These are phyloP conservation scores for Piprites chloris DNA, from an alignment of 2,113 vertebrate genomes.

Conservation along the genomic window DNA sequence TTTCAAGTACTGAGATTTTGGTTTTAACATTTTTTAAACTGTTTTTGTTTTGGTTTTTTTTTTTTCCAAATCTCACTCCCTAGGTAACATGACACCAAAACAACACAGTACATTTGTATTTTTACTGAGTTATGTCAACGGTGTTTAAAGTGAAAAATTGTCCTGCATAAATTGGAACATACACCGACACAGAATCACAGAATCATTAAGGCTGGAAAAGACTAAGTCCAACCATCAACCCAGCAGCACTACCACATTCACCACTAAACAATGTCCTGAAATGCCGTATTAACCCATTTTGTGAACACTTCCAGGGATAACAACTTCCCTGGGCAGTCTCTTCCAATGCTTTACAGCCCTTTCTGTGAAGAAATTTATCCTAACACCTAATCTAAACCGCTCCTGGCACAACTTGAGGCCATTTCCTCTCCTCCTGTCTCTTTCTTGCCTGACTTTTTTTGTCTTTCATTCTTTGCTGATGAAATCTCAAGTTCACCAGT, in stretches of 20 bases:
- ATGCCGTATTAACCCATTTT: too few relatives aligned
- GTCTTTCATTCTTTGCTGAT: not conserved
- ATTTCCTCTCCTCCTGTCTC: not conserved
- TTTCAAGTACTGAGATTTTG: not conserved
- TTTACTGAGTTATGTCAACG: not conserved
- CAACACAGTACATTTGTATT: not conserved
- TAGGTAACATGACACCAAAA: not conserved
- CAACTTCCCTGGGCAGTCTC: not conserved
- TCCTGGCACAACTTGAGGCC: not conserved
- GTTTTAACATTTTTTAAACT: not conserved
- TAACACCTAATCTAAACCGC: not conserved
- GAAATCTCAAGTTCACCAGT: not conserved
- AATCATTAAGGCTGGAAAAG: not conserved
- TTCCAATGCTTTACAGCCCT: not conserved
- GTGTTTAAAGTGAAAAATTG: not conserved
- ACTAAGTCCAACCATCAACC: not conserved
- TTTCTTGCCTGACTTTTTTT: not conserved
- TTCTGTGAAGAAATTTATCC: not conserved
- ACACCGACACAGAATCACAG: not conserved
- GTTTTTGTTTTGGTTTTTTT: too few relatives aligned
- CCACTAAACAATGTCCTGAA: not conserved
- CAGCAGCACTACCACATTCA: not conserved
- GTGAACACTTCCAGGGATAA: not conserved
- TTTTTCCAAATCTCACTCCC: not conserved
- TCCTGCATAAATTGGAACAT: not conserved